phyloP scores from a whole-genome alignment of 2,888 invertebrate species.

The Dryomyza anilis region DNA sequence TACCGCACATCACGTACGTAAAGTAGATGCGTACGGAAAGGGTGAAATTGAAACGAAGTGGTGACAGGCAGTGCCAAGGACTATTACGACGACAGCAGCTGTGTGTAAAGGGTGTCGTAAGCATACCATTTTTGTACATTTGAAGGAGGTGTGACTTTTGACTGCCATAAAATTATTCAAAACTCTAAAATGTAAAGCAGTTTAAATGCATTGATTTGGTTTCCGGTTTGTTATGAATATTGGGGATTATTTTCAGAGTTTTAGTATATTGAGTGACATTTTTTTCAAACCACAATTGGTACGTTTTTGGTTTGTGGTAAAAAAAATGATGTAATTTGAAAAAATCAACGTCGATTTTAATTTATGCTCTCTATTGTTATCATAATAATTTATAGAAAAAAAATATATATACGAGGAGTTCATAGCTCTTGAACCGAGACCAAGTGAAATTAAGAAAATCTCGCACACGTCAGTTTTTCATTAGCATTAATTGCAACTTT shows the following conservation, averaged over 20 bases:
- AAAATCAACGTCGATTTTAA: too few relatives aligned
- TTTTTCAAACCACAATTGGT: not conserved
- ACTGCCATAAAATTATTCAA: not conserved
- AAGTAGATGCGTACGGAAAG: not conserved
- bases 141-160: conserved; percentile 2
- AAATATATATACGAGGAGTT: not conserved
- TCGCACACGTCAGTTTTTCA: not conserved
- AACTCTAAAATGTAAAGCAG: not conserved
- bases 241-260: not conserved
- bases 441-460: too few relatives aligned
- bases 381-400: not conserved
- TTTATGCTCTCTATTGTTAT: too few relatives aligned
- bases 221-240: not conserved
- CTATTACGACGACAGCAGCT: too few relatives aligned
- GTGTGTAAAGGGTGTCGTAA: not conserved
- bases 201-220: not conserved
- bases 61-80: not conserved
- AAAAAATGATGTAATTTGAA: not conserved
- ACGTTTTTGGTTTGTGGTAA: not conserved
- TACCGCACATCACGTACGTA: too few relatives aligned
- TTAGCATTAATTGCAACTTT: not conserved
- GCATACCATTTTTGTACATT: not conserved
- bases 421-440: conserved; percentile 6
- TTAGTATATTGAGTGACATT: not conserved
- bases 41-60: not conserved